These are phyloP conservation scores for Drosophila melanica DNA, from an alignment of 1,140 invertebrate species.

Conservation along the genomic window DNA sequence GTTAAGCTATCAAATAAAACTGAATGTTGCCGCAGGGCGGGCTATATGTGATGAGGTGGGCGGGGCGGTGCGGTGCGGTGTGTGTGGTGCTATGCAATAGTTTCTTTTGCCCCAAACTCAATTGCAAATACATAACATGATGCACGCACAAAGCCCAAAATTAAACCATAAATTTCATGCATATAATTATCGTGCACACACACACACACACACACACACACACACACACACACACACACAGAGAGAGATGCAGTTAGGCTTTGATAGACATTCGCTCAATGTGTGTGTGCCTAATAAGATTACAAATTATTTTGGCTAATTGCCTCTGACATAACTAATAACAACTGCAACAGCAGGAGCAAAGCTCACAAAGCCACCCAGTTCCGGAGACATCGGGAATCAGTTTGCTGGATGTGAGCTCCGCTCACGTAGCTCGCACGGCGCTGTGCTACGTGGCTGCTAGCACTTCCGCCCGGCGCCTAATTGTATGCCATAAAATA, in stretches of 20 bases:
- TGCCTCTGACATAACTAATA: conserved; percentile 79
- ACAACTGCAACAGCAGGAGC: conserved; percentile 58
- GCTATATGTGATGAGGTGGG: not conserved
- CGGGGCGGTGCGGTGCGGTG: not conserved
- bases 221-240: no score
- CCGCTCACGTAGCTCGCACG: conserved; percentile 17
- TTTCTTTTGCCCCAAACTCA: conserved; percentile 22
- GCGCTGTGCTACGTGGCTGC: conserved; percentile 34
- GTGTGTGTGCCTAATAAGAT: conserved; percentile 60
- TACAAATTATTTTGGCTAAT: conserved; percentile 76
- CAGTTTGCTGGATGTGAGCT: not conserved
- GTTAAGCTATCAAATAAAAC: conserved; percentile 45
- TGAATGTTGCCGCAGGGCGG: conserved; percentile 3
- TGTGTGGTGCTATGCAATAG: conserved; percentile 20
- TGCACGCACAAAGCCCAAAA: conserved; percentile 13
- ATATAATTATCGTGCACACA: conserved; percentile 60
- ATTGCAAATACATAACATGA: not conserved
- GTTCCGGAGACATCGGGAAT: not conserved
- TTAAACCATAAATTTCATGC: conserved; percentile 53
- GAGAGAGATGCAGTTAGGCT: not conserved
- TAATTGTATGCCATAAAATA: conserved; percentile 80
- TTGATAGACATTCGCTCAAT: not conserved
- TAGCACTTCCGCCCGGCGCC: conserved; percentile 46
- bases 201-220: conserved; percentile 13
- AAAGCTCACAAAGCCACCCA: conserved; percentile 15